phyloP scores from a whole-genome alignment of 2,797 vertebrate species.

The Chanos chanos region DNA sequence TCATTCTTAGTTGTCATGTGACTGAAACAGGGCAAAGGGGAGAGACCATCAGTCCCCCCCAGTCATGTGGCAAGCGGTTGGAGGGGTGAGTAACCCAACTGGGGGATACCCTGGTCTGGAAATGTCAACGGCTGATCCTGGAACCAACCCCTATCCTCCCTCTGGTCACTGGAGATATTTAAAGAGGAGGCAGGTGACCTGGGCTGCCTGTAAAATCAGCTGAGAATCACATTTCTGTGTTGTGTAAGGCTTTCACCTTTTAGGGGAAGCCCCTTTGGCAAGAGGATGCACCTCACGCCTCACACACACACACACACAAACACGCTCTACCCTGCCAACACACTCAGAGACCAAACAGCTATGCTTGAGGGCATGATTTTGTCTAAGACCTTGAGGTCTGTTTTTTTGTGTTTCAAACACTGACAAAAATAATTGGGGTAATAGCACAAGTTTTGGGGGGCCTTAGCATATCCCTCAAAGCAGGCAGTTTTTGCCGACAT shows the following conservation, averaged over 20 bases:
- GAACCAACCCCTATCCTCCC: conserved; percentile 7
- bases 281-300: background rate
- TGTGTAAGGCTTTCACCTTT: conserved; percentile 36
- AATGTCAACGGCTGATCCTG: conserved; percentile 23
- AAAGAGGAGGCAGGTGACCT: conserved; percentile 14
- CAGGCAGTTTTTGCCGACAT: no score
- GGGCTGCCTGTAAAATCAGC: conserved; percentile 17
- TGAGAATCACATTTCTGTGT: conserved; percentile 29
- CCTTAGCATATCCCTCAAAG: no score
- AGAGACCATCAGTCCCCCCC: no score
- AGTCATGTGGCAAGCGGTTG: background rate
- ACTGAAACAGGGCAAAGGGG: no score
- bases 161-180: conserved; percentile 30
- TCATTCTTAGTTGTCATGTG: no score
- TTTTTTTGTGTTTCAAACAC: no score
- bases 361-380: no score
- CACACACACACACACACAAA: conserved; percentile 14
- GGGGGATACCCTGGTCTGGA: conserved; percentile 20
- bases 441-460: no score
- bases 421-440: no score
- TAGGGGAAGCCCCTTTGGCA: conserved; percentile 15
- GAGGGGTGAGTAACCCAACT: background rate
- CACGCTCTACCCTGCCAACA: no score
- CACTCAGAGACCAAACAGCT: no score
- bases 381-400: no score